phyloP scores from a whole-genome alignment of 2,113 vertebrate genomes.

The Speoplatyrhinus poulsoni region DNA sequence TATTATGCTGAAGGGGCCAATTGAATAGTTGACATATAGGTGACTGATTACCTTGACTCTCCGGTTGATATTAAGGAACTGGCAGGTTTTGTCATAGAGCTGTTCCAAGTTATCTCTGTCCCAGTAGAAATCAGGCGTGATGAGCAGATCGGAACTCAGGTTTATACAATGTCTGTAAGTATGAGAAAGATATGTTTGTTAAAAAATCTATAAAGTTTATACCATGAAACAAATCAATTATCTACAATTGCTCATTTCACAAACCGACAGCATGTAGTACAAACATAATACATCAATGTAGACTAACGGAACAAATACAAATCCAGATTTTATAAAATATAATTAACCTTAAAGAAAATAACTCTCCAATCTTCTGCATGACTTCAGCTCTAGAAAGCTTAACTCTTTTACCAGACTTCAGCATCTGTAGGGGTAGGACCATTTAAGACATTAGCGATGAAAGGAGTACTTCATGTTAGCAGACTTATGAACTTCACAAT shows the following conservation, averaged over 20 bases:
- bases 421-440: conserved; percentile 70
- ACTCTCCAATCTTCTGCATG: conserved; percentile 97
- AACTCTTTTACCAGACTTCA: conserved; percentile 88
- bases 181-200: neutral
- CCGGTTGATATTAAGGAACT: conserved; percentile 94
- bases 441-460: conserved; percentile 9
- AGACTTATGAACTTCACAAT: neutral
- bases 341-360: conserved; percentile 89
- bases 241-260: no score
- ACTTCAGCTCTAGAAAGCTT: conserved; percentile 95
- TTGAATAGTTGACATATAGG: neutral
- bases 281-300: neutral
- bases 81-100: conserved; percentile 95
- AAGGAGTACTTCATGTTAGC: neutral
- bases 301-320: neutral
- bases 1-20: neutral
- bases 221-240: neutral
- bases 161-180: conserved; percentile 92
- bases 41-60: conserved; percentile 85
- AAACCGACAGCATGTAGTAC: no score
- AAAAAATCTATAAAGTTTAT: neutral
- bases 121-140: conserved; percentile 99
- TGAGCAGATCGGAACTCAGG: conserved; percentile 93
- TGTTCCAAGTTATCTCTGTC: conserved; percentile 94
- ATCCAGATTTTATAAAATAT: neutral